Percentiles rank a stretch among this genome's conserved stretches.
Evolutionary conservation across 2,113 vertebrate species (phyloP).

Genomic region (Ochotona princeps): DNA sequence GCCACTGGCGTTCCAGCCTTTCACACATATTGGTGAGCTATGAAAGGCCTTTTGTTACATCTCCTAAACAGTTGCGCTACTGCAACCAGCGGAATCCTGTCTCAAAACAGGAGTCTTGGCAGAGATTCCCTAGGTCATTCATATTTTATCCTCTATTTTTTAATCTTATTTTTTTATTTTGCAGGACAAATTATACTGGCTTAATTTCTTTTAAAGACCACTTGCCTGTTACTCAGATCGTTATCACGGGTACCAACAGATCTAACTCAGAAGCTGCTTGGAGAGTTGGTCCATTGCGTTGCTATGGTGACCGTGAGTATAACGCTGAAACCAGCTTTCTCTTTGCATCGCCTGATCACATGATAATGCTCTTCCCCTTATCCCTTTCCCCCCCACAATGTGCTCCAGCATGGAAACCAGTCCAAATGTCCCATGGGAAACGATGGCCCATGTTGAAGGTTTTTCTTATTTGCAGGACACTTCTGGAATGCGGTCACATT

Average conservation of each 20-base stretch:
- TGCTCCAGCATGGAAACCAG: background rate
- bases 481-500: constrained; percentile 97
- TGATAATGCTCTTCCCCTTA: constrained; percentile 35
- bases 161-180: constrained; percentile 73
- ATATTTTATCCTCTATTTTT: constrained; percentile 42
- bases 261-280: constrained; percentile 94
- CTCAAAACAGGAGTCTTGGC: background rate
- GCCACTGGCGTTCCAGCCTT: background rate
- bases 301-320: constrained; percentile 99
- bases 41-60: background rate
- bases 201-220: constrained; percentile 97
- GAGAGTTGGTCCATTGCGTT: constrained; percentile 95
- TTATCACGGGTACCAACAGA: constrained; percentile 96
- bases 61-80: background rate
- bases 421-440: background rate
- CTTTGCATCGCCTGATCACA: constrained; percentile 73
- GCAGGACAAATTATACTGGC: constrained; percentile 95
- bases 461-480: constrained; percentile 89
- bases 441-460: constrained; percentile 78
- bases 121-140: background rate
- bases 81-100: background rate
- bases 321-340: constrained; percentile 67
- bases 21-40: background rate
- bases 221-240: constrained; percentile 96
- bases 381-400: background rate